Evolutionary conservation across 2,888 invertebrate genomes (phyloP).

Genomic region (Byasa hedistus): DNA sequence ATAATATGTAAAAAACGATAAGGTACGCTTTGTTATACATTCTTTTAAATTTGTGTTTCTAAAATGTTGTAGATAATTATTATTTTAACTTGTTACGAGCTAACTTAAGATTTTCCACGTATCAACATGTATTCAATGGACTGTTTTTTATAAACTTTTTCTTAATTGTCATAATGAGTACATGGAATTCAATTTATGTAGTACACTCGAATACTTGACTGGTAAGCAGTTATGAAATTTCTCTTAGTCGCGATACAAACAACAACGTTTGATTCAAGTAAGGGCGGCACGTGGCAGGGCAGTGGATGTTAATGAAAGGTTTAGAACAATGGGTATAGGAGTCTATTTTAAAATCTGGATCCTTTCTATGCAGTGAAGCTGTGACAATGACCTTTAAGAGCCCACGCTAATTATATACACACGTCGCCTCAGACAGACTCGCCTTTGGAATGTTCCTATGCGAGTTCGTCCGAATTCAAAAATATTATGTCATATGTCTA

Average conservation of each 20-base stretch:
- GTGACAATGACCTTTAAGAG: conserved; percentile 77
- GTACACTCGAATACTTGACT: background rate
- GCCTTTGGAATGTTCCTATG: conserved; percentile 57
- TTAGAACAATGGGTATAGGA: conserved; percentile 52
- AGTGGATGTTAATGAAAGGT: conserved; percentile 32
- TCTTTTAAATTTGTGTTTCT: background rate
- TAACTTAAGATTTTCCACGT: too few relatives aligned
- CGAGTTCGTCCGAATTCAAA: conserved; percentile 24
- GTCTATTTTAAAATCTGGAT: conserved; percentile 52
- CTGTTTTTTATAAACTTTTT: background rate
- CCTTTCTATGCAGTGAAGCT: conserved; percentile 56
- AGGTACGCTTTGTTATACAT: background rate
- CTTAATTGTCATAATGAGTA: background rate
- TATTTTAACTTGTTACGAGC: too few relatives aligned
- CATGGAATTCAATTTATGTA: background rate
- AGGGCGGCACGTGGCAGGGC: conserved; percentile 11
- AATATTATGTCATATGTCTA: background rate
- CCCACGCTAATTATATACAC: conserved; percentile 77
- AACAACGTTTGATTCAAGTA: conserved; percentile 7
- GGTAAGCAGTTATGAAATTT: background rate
- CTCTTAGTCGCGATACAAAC: background rate
- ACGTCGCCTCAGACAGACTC: conserved; percentile 60
- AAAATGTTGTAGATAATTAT: too few relatives aligned
- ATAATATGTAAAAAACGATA: background rate
- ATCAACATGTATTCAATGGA: too few relatives aligned